Conservation (phyloP, 1,140 invertebrate genomes). For the Acromyrmex heyeri region DNA sequence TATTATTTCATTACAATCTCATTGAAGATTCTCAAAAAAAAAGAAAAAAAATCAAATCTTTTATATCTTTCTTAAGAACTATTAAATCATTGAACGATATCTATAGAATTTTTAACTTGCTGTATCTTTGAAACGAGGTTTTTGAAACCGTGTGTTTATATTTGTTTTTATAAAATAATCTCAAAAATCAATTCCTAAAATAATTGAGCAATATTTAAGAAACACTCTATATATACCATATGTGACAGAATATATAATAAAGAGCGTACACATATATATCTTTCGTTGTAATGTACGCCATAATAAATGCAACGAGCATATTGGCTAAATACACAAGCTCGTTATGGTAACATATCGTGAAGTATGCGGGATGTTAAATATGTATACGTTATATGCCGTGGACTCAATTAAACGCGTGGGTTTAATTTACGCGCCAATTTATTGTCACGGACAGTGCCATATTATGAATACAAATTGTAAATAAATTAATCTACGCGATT, state of each 20-base stretch:
- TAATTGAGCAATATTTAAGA: background rate
- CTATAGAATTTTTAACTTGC: background rate
- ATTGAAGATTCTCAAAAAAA: background rate
- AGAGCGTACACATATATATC: background rate
- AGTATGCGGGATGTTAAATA: slow-evolving; percentile 27
- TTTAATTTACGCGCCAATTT: slow-evolving; percentile 24
- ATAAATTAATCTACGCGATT: slow-evolving; percentile 9
- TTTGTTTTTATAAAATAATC: background rate
- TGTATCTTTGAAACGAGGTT: background rate
- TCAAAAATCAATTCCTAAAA: background rate
- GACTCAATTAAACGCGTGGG: slow-evolving; percentile 9
- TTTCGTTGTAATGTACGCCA: slow-evolving; percentile 7
- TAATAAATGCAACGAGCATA: slow-evolving; percentile 12
- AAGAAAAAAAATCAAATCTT: background rate
- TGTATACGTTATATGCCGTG: background rate
- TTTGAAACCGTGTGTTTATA: background rate
- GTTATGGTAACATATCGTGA: slow-evolving; percentile 33
- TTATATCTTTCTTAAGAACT: background rate
- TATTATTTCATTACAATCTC: background rate
- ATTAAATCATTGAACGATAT: background rate
- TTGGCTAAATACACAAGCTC: slow-evolving; percentile 17
- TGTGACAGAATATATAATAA: background rate
- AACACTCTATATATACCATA: background rate
- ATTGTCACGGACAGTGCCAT: slow-evolving; percentile 14
- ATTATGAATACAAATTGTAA: background rate